Evolutionary conservation across 1,140 invertebrate genomes (phyloP).

Genomic region (Zaprionus lachaisei): DNA sequence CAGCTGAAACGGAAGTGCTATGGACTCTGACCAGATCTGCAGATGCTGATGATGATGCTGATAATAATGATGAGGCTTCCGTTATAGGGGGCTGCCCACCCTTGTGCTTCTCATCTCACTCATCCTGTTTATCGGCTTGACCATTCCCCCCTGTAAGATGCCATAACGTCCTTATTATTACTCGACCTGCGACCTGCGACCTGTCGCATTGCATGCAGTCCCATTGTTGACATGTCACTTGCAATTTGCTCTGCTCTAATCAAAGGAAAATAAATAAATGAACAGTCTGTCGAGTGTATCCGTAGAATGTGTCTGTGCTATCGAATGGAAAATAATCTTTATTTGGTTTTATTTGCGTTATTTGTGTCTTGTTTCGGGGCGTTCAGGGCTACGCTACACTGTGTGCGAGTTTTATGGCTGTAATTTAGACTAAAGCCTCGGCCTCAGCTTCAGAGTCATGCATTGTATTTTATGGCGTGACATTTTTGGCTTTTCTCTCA

Average conservation of each 20-base stretch:
- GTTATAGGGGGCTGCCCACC: conserved; percentile 1
- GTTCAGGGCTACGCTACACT: conserved; percentile 32
- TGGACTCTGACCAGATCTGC: neutral
- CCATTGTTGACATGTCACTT: conserved; percentile 80
- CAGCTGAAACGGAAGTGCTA: neutral
- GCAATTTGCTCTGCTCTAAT: conserved; percentile 80
- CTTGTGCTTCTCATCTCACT: conserved; percentile 28
- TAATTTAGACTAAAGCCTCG: conserved; percentile 31
- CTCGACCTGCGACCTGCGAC: conserved; percentile 64
- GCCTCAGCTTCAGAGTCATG: neutral
- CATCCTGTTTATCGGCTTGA: conserved; percentile 53
- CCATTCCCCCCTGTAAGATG: neutral
- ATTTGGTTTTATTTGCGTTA: conserved; percentile 44
- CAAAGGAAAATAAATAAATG: conserved; percentile 71
- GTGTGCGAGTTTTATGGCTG: conserved; percentile 42
- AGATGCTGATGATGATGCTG: conserved; percentile 13
- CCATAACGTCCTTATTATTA: conserved; percentile 54
- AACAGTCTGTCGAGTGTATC: conserved; percentile 8
- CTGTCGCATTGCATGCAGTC: conserved; percentile 78
- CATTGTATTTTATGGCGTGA: conserved; percentile 41
- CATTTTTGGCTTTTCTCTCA: conserved; percentile 34
- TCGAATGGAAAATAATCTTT: conserved; percentile 46
- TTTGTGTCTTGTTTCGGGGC: conserved; percentile 38
- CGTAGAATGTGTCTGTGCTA: neutral
- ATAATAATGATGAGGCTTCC: conserved; percentile 35